These are phyloP conservation scores for Mesitornis unicolor DNA, from an alignment of 2,113 vertebrate species.

Conservation along the genomic window DNA sequence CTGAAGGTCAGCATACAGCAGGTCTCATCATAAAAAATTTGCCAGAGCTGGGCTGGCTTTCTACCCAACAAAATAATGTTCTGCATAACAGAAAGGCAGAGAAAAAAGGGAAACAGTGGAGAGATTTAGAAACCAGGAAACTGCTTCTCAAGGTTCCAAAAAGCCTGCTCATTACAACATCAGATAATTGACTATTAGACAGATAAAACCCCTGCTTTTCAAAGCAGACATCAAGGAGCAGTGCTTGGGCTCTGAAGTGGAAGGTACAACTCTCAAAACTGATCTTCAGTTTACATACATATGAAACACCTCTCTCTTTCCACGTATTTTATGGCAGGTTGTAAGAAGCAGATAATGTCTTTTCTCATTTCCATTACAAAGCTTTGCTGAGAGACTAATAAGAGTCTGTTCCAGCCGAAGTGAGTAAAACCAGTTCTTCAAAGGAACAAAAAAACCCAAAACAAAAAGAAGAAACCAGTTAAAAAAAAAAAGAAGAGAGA, in stretches of 20 bases:
- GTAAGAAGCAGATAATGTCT: conserved; percentile 27
- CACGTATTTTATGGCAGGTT: background rate
- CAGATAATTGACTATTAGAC: conserved; percentile 17
- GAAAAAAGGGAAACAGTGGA: background rate
- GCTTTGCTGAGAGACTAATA: background rate
- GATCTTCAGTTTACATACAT: conserved; percentile 19
- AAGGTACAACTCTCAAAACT: background rate
- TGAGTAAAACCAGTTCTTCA: conserved; percentile 45
- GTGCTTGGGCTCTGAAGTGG: background rate
- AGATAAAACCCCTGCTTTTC: background rate
- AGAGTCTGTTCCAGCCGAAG: background rate
- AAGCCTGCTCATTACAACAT: conserved; percentile 8
- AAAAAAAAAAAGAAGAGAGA: background rate
- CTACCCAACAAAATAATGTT: background rate
- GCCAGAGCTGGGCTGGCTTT: background rate
- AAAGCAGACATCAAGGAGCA: conserved; percentile 38
- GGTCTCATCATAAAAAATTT: background rate
- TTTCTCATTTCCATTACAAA: conserved; percentile 61
- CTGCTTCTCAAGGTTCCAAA: conserved; percentile 5
- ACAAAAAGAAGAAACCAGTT: background rate
- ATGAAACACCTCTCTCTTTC: background rate
- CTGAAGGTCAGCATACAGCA: conserved; percentile 21
- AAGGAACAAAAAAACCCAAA: background rate
- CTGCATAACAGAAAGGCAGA: background rate
- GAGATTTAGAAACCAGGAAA: background rate